These are phyloP conservation scores for Lacerta viridis DNA, from an alignment of 2,797 vertebrate species.

Conservation along the genomic window DNA sequence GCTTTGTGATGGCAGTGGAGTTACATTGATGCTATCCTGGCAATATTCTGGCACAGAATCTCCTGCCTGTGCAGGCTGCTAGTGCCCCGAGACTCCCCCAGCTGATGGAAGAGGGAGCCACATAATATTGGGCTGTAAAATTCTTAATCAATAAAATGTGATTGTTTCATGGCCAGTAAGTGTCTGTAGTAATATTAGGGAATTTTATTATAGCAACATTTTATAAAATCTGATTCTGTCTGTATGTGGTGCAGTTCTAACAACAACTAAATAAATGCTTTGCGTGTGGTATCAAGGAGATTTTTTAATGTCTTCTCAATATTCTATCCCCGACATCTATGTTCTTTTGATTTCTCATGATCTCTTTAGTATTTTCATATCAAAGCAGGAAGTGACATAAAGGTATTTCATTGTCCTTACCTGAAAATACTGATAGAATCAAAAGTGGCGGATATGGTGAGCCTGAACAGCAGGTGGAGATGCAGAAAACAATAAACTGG, in stretches of 20 bases:
- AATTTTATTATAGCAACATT: too few relatives aligned
- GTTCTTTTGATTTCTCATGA: conserved; percentile 50
- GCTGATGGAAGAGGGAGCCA: neutral
- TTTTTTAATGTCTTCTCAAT: neutral
- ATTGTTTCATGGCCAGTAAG: neutral
- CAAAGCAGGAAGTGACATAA: conserved; percentile 46
- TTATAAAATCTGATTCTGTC: neutral
- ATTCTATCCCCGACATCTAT: neutral
- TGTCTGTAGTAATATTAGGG: neutral
- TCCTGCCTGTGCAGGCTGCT: neutral
- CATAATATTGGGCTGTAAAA: neutral
- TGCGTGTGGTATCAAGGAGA: neutral
- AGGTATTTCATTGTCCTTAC: conserved; percentile 57
- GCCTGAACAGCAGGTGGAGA: conserved; percentile 56
- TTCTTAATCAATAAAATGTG: neutral
- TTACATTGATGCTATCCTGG: neutral
- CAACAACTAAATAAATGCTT: neutral
- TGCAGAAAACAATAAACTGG: conserved; percentile 70
- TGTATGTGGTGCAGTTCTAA: neutral
- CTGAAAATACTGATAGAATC: conserved; percentile 55
- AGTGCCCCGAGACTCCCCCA: neutral
- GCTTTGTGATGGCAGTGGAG: too few relatives aligned
- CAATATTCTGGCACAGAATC: neutral
- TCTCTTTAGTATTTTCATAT: conserved; percentile 45
- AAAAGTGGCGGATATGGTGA: conserved; percentile 35